These are phyloP conservation scores for Ictidomys tridecemlineatus DNA, from an alignment of 2,113 vertebrate genomes.

Conservation along the genomic window DNA sequence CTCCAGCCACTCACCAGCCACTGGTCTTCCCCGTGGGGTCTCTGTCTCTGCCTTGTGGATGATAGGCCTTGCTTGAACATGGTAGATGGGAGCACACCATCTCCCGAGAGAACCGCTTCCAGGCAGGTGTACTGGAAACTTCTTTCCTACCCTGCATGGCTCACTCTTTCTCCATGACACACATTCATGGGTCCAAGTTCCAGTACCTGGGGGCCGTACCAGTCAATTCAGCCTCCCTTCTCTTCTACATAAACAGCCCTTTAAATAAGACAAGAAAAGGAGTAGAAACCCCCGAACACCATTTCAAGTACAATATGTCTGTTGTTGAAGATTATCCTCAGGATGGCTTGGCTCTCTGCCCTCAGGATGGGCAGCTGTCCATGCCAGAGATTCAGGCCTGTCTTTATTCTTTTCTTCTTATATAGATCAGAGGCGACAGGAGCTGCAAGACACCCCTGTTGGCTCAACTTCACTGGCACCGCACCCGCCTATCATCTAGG, in stretches of 20 bases:
- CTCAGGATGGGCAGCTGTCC: not conserved
- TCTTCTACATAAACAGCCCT: not conserved
- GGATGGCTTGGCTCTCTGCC: not conserved
- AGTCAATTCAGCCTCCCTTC: not conserved
- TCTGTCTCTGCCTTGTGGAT: not conserved
- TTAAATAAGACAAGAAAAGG: not conserved
- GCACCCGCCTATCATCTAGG: not conserved
- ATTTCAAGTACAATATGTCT: not conserved
- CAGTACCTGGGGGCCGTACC: not conserved
- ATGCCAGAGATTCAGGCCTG: not conserved
- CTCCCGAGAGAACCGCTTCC: not conserved
- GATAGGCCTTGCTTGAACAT: not conserved
- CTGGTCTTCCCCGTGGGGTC: not conserved
- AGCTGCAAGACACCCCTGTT: accelerated
- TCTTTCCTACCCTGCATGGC: not conserved
- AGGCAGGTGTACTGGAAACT: not conserved
- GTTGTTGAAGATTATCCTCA: slow-evolving; percentile 21
- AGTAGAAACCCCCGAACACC: not conserved
- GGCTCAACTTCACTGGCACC: not conserved
- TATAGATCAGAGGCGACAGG: not conserved
- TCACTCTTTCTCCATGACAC: not conserved
- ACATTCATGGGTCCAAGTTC: not conserved
- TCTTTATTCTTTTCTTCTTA: not conserved
- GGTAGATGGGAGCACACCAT: not conserved
- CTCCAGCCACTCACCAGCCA: too few species aligned